A percentile compares a stretch with the other conserved stretches of the same genome.
Evolutionary conservation across 2,888 invertebrate genomes (phyloP).

Genomic region (Latheticus oryzae): DNA sequence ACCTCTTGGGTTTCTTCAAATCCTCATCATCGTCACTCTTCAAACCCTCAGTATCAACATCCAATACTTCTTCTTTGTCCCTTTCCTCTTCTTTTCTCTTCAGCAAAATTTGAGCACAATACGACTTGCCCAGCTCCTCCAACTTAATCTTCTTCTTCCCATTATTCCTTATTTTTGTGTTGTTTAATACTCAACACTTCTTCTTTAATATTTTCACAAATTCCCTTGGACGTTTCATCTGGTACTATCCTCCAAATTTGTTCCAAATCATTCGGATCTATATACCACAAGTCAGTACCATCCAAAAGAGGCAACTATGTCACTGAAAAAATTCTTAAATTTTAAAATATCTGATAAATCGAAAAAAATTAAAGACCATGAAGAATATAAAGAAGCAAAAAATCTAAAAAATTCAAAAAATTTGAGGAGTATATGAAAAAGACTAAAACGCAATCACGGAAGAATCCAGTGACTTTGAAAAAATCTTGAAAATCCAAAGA

Average conservation of each 20-base stretch:
- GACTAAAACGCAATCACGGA: too few species aligned
- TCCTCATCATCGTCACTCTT: constrained; percentile 13
- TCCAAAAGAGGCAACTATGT: constrained; percentile 64
- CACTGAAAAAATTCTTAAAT: constrained; percentile 66
- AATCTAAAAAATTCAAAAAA: too few species aligned
- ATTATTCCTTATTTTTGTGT: constrained; percentile 16
- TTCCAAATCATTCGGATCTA: constrained; percentile 52
- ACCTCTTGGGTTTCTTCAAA: too few species aligned
- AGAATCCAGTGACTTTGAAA: too few species aligned
- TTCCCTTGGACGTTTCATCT: constrained; percentile 18
- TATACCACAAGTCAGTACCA: constrained; percentile 57
- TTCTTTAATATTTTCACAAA: constrained; percentile 37
- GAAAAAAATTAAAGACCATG: too few species aligned
- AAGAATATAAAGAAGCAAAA: too few species aligned
- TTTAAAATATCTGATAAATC: too few species aligned
- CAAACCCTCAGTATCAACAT: too few species aligned
- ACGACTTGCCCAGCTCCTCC: constrained; percentile 2
- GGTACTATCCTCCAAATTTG: constrained; percentile 50
- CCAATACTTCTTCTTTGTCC: constrained; percentile 10
- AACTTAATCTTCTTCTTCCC: constrained; percentile 12
- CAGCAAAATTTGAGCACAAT: constrained; percentile 15
- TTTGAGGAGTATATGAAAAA: too few species aligned
- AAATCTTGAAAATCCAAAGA: too few species aligned
- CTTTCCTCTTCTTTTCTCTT: constrained; percentile 14
- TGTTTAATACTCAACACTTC: constrained; percentile 43